Evolutionary conservation across 2,797 vertebrate species (phyloP), one percentile per base, ranked within the genome.

Genomic region (Rachycentron canadum): DNA sequence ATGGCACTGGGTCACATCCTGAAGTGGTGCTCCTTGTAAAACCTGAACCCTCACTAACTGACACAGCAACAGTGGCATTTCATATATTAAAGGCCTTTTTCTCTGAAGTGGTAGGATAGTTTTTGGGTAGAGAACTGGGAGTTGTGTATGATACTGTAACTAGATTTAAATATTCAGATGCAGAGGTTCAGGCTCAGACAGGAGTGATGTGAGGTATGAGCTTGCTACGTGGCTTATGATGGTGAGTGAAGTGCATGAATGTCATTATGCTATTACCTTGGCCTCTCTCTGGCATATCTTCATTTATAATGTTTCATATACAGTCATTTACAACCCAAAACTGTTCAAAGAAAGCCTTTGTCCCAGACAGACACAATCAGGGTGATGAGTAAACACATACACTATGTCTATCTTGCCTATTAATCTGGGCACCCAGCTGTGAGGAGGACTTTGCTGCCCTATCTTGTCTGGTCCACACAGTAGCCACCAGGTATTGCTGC

Each of bases 371-470:
- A 76, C 78, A 77, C 91, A 89, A 93, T 94, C 91, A 90, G 78
- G 88, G 77, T 90, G 93, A 94, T 93, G 94, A 92, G 90, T 88
- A 89, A 94, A 93, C 90, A 91, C 90, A 92, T 93, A 88, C 85
- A 85, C 86, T 83, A 82, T 30, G 80, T 91, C 91, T 94, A 95
- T 96, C 95, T 94, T 93, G 87, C 88, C 93, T 93, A 95, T 95
- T 94, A 95, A 95, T 95, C 94, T 92, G 93, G 83, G 85, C 93
- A 94, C 81, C 91, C 93, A 93, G 88, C 94, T 94, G 94, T 94
- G 92, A 93, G 92, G 79, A 78, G 40, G 84, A n/a, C 86, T 87
- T 83, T 84, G 89, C 86, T 71, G 86, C 74, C 78, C 76, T 93
- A 93, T 94, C 93, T 92, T 76, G 73, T 64, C 81, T 36, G 69